These are phyloP conservation scores for Silurus asotus DNA, from an alignment of 2,113 vertebrate genomes.

Conservation along the genomic window DNA sequence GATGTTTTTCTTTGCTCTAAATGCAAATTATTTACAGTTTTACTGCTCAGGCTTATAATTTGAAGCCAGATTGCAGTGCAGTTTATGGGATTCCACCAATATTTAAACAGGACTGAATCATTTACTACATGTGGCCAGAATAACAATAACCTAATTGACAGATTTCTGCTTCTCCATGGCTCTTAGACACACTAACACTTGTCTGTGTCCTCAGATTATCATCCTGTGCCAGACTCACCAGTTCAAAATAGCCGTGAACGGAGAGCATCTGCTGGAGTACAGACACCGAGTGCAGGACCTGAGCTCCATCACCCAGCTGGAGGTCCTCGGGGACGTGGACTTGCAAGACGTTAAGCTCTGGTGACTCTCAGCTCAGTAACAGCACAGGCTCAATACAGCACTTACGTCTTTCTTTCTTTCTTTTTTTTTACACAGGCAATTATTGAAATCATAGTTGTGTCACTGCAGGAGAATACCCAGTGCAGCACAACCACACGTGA, in stretches of 20 bases:
- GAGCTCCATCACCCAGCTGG: conserved; percentile 79
- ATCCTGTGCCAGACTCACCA: conserved; percentile 84
- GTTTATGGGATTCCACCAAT: neutral
- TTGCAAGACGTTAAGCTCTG: conserved; percentile 83
- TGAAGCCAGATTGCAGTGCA: neutral
- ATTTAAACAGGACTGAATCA: neutral
- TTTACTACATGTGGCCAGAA: neutral
- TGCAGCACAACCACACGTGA: neutral
- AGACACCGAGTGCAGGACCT: conserved; percentile 89
- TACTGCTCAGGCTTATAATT: neutral
- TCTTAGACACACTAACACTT: neutral
- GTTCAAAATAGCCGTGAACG: conserved; percentile 90
- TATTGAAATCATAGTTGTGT: neutral
- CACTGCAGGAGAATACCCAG: neutral
- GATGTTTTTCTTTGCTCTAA: neutral
- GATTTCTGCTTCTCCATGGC: neutral
- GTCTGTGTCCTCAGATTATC: conserved; percentile 76
- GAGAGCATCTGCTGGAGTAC: conserved; percentile 87
- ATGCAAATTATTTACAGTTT: neutral
- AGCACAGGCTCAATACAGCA: neutral
- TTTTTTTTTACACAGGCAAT: neutral
- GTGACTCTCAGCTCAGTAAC: conserved; percentile 61
- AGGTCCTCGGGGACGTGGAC: conserved; percentile 81
- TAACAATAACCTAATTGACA: neutral
- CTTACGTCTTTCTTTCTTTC: neutral